Conservation (phyloP, 2,888 invertebrate species). For the Baronia brevicornis region DNA sequence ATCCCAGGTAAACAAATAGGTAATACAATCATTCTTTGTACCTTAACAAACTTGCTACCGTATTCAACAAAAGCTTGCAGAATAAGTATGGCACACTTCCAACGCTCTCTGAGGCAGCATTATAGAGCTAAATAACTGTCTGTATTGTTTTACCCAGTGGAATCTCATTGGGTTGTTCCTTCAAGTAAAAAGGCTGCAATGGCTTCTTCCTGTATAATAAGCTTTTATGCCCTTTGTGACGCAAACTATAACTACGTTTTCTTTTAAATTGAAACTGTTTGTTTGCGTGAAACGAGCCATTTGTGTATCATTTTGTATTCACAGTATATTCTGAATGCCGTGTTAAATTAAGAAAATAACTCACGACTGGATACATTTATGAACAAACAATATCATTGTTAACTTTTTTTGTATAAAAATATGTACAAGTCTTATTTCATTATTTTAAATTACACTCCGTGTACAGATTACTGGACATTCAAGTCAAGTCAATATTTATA, state of each 20-base stretch:
- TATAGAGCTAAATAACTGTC: conserved; percentile 23
- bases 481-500: too few relatives aligned
- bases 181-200: conserved; percentile 37
- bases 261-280: conserved; percentile 28
- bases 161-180: conserved; percentile 34
- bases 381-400: too few relatives aligned
- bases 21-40: conserved; percentile 30
- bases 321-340: conserved; percentile 5
- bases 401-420: too few relatives aligned
- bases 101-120: conserved; percentile 22
- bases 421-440: too few relatives aligned
- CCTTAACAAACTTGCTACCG: conserved; percentile 48
- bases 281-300: conserved; percentile 21
- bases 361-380: too few relatives aligned
- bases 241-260: conserved; percentile 33
- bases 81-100: conserved; percentile 27
- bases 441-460: too few relatives aligned
- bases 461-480: too few relatives aligned
- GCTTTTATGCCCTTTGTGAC: conserved; percentile 45
- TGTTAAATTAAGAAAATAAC: too few relatives aligned
- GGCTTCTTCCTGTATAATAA: conserved; percentile 33
- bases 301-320: conserved; percentile 9
- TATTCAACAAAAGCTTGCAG: conserved; percentile 27
- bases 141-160: conserved; percentile 28
- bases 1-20: conserved; percentile 16